phyloP scores from a whole-genome alignment of 1,140 invertebrate species.

The Eubasilissa regina region DNA sequence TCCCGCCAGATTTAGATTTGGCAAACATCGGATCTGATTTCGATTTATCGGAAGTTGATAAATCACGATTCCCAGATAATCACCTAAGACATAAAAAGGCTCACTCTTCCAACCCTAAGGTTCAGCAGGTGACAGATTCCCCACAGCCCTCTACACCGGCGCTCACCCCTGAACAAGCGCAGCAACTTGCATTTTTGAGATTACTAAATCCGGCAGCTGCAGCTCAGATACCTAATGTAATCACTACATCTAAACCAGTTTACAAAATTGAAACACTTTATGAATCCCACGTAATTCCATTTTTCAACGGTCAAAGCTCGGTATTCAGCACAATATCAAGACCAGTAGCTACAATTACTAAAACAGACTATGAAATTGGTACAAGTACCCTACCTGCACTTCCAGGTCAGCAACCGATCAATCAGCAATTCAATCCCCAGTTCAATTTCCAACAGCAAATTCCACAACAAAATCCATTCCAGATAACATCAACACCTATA shows the following conservation, averaged over 20 bases:
- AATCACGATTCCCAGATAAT: conserved; percentile 72
- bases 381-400: conserved; percentile 79
- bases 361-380: conserved; percentile 82
- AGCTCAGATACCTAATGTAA: conserved; percentile 76
- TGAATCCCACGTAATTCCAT: conserved; percentile 85
- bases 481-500: conserved; percentile 86
- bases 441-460: conserved; percentile 68
- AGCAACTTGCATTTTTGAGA: conserved; percentile 81
- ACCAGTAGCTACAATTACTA: conserved; percentile 82
- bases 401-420: conserved; percentile 71
- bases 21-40: conserved; percentile 80
- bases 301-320: conserved; percentile 82
- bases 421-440: conserved; percentile 62
- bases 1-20: conserved; percentile 77
- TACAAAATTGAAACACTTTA: conserved; percentile 84
- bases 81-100: conserved; percentile 75
- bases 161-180: conserved; percentile 81
- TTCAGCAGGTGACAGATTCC: conserved; percentile 69
- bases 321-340: conserved; percentile 84
- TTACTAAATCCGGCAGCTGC: conserved; percentile 80
- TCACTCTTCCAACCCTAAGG: conserved; percentile 71
- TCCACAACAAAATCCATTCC: conserved; percentile 78
- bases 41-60: conserved; percentile 80
- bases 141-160: conserved; percentile 68
- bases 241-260: conserved; percentile 84